Conservation (phyloP, 1,140 invertebrate species). For the Diuraphis noxia region DNA sequence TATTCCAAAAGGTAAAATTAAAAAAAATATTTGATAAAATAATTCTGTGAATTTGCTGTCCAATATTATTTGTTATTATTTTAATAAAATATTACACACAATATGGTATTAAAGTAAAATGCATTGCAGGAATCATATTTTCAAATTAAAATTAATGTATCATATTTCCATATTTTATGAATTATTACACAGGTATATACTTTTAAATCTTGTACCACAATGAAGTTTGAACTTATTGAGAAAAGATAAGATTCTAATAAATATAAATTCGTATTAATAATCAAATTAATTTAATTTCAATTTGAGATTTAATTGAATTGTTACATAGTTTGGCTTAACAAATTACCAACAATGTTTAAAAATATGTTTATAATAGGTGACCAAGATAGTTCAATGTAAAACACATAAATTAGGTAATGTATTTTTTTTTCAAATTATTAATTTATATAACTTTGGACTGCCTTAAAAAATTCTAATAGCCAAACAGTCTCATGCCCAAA, state of each 20-base stretch:
- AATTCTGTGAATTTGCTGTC: background rate
- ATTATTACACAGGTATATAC: background rate
- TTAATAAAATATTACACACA: background rate
- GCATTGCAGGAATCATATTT: background rate
- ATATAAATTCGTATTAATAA: background rate
- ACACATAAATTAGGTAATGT: background rate
- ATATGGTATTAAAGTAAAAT: background rate
- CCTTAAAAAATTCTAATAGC: background rate
- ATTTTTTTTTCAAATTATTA: background rate
- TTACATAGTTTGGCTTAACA: background rate
- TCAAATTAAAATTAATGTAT: background rate
- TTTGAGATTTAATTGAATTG: background rate
- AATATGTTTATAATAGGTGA: background rate
- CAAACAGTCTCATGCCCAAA: background rate
- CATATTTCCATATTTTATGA: background rate
- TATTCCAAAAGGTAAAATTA: background rate
- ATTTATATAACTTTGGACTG: background rate
- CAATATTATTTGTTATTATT: background rate
- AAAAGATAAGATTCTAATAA: no score
- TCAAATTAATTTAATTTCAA: background rate
- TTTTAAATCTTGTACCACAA: background rate
- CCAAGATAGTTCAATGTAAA: background rate
- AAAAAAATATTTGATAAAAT: background rate
- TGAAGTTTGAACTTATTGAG: background rate
- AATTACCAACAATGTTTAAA: background rate